Conservation (phyloP, 2,888 invertebrate species). For the Pharmacophagus antenor region DNA sequence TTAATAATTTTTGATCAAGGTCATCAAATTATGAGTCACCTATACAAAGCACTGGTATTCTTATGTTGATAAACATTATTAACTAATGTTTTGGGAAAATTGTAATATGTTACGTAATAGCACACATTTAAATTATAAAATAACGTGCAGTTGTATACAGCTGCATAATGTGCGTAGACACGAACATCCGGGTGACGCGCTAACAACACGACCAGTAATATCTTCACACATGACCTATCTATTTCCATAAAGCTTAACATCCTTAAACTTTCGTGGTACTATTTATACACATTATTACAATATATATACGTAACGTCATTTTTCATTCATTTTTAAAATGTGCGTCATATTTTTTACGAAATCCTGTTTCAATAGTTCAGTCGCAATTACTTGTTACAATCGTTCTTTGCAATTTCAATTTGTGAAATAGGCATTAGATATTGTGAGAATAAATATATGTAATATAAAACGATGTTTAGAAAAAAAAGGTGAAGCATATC, state of each 20-base stretch:
- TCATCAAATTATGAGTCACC: conserved; percentile 8
- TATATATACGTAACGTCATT: no score
- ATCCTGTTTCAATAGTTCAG: no score
- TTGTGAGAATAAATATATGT: no score
- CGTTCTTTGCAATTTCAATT: no score
- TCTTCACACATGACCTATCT: conserved; percentile 45
- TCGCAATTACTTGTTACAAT: no score
- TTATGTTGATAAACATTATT: conserved; percentile 1
- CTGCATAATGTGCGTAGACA: conserved; percentile 21
- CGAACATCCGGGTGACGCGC: conserved; percentile 51
- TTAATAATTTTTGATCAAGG: conserved; percentile 4
- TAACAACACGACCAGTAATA: conserved; percentile 45
- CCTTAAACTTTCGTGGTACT: not conserved
- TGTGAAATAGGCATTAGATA: no score
- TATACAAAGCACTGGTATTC: conserved; percentile 1
- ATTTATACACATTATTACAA: no score
- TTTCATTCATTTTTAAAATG: no score
- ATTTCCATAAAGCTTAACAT: not conserved
- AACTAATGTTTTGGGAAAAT: conserved; percentile 10
- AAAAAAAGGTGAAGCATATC: no score
- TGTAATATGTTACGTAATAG: not conserved
- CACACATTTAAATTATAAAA: conserved; percentile 8
- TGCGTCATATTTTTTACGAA: no score
- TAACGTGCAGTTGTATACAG: conserved; percentile 8
- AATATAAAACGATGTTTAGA: no score